Conservation (phyloP, 2,888 invertebrate genomes). For the Aspidiotus rigidus region DNA sequence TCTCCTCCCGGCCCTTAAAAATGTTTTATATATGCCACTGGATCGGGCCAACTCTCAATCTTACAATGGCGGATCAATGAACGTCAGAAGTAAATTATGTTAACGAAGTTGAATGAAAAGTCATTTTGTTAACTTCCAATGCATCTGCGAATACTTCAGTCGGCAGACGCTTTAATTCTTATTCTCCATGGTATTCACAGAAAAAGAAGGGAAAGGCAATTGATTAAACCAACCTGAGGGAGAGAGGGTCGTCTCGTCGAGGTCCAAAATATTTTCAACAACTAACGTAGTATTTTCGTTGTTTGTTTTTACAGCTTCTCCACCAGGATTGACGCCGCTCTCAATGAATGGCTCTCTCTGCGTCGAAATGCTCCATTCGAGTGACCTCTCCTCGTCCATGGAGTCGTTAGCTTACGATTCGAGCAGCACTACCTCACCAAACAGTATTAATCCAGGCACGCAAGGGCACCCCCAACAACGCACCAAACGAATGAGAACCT, state of each 20-base stretch:
- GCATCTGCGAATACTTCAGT: too few species aligned
- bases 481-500: conserved; percentile 95
- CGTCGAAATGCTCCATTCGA: conserved; percentile 63
- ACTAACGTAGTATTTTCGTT: not conserved
- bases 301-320: conserved; percentile 15
- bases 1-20: too few species aligned
- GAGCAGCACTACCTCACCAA: conserved; percentile 39
- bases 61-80: too few species aligned
- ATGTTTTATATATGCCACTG: too few species aligned
- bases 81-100: too few species aligned
- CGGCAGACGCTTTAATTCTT: too few species aligned
- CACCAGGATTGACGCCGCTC: not conserved
- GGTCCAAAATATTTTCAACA: not conserved
- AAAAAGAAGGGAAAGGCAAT: too few species aligned
- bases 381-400: conserved; percentile 66
- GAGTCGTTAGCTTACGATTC: conserved; percentile 61
- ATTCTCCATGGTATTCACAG: too few species aligned
- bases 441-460: conserved; percentile 30
- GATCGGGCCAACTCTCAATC: too few species aligned
- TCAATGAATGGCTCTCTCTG: conserved; percentile 38
- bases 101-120: too few species aligned
- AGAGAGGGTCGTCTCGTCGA: not conserved
- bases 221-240: too few species aligned
- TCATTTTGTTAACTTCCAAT: too few species aligned
- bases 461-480: conserved; percentile 43